Evolutionary conservation across 2,797 vertebrate genomes (phyloP).

Genomic region (Melanotaenia maccullochi): DNA sequence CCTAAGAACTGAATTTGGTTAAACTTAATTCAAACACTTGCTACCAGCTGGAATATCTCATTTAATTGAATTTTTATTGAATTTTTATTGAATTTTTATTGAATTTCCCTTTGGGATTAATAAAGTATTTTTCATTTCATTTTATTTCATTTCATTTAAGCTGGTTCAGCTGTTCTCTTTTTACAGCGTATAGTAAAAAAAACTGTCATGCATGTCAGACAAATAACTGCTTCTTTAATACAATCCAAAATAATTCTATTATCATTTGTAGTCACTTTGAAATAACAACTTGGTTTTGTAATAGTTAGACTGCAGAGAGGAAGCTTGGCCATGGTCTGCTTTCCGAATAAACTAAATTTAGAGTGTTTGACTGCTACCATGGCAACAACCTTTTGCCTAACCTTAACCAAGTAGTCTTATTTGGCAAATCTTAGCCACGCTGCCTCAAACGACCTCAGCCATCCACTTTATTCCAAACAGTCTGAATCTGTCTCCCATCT

Average conservation of each 20-base stretch:
- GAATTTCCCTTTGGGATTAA: too few species aligned
- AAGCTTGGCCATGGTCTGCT: slow-evolving; percentile 6
- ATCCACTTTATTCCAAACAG: neutral
- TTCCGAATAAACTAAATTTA: slow-evolving; percentile 35
- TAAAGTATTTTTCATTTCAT: too few species aligned
- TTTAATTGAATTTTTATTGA: too few species aligned
- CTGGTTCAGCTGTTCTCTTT: too few species aligned
- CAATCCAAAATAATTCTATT: slow-evolving; percentile 1
- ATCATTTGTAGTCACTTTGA: slow-evolving; percentile 27
- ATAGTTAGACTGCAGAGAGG: slow-evolving; percentile 15
- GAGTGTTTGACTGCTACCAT: slow-evolving; percentile 15
- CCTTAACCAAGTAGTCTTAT: neutral
- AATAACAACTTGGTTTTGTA: slow-evolving; percentile 32
- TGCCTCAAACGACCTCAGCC: neutral
- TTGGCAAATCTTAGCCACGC: slow-evolving; percentile 1
- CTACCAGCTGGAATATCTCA: too few species aligned
- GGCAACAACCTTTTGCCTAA: slow-evolving; percentile 7
- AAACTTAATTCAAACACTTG: too few species aligned
- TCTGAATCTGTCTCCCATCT: neutral
- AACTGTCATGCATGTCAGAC: neutral
- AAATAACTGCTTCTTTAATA: slow-evolving; percentile 25
- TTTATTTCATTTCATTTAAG: too few species aligned
- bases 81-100: too few species aligned
- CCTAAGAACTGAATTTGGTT: too few species aligned
- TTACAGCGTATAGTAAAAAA: too few species aligned